Evolutionary conservation across 2,888 invertebrate genomes (phyloP).

Genomic region (Amblyteles armatorius): DNA sequence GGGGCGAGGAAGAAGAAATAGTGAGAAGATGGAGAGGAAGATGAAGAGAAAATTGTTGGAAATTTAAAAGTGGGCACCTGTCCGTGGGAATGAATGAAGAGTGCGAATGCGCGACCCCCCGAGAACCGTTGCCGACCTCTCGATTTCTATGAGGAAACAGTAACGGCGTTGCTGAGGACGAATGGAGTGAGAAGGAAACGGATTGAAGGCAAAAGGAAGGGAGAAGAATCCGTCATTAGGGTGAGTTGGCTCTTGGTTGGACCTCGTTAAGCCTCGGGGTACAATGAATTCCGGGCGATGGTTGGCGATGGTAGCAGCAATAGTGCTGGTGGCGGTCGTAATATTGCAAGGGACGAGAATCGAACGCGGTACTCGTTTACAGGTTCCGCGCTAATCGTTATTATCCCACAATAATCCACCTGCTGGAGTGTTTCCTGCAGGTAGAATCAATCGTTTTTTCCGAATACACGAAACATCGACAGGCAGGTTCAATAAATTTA

Average conservation of each 20-base stretch:
- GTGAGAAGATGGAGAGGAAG: slow-evolving; percentile 4
- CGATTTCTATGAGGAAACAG: not conserved
- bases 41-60: slow-evolving; percentile 19
- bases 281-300: slow-evolving; percentile 34
- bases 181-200: no score
- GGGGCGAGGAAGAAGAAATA: not conserved
- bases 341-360: slow-evolving; percentile 25
- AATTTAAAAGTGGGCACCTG: slow-evolving; percentile 47
- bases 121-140: not conserved
- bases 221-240: slow-evolving; percentile 33
- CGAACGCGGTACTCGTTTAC: slow-evolving; percentile 17
- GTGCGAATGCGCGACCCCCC: not conserved
- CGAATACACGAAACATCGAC: not conserved
- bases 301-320: not conserved
- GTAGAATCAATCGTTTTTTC: slow-evolving; percentile 3
- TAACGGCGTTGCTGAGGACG: not conserved
- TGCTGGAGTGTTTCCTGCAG: slow-evolving; percentile 38
- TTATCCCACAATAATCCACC: slow-evolving; percentile 57
- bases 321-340: slow-evolving; percentile 24
- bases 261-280: slow-evolving; percentile 23
- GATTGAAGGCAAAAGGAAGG: slow-evolving; percentile 11
- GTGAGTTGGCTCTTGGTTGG: slow-evolving; percentile 33
- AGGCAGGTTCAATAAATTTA: no score
- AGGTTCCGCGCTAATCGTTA: slow-evolving; percentile 48
- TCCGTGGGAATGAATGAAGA: slow-evolving; percentile 39